These are phyloP conservation scores for Talpa occidentalis DNA, from an alignment of 2,113 vertebrate species.

Conservation along the genomic window DNA sequence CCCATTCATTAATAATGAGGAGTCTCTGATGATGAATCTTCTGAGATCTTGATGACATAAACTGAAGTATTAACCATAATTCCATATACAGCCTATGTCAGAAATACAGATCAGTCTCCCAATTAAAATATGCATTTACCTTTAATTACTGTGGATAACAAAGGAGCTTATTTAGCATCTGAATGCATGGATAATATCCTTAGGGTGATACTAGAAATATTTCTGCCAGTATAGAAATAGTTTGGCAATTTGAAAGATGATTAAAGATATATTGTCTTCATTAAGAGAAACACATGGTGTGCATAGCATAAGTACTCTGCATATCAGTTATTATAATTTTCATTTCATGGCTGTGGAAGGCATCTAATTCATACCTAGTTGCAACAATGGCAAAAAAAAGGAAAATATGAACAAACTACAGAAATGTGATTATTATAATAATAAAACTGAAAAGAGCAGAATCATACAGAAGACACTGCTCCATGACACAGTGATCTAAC, in stretches of 20 bases:
- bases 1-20: background rate
- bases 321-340: background rate
- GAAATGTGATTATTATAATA: background rate
- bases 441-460: background rate
- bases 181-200: background rate
- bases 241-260: background rate
- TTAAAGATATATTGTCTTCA: background rate
- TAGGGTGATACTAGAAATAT: background rate
- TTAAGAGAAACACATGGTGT: background rate
- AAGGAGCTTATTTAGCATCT: background rate
- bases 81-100: background rate
- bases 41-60: background rate
- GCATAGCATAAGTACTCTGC: background rate
- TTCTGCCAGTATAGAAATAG: background rate
- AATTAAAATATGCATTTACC: background rate
- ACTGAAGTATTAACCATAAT: background rate
- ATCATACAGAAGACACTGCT: background rate
- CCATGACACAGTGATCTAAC: background rate
- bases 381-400: slow-evolving; percentile 29
- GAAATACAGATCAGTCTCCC: background rate
- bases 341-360: background rate
- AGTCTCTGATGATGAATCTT: background rate
- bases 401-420: background rate
- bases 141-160: background rate
- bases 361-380: background rate